Conservation (phyloP, 2,797 vertebrate species). For the Acanthurus tractus region DNA sequence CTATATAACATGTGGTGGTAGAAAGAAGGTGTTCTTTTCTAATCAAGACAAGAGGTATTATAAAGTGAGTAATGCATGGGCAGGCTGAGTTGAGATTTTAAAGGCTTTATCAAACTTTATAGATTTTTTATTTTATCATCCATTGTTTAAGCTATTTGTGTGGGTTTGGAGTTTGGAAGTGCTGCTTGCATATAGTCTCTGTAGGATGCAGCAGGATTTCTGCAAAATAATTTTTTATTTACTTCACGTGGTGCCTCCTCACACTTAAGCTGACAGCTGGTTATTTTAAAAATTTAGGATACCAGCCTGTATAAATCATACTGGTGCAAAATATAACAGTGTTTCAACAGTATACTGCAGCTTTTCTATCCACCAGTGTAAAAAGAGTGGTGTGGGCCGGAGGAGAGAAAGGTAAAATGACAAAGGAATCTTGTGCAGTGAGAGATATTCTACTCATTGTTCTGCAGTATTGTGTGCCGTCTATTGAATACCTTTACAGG, state of each 20-base stretch:
- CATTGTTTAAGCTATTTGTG: background rate
- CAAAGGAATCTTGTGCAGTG: background rate
- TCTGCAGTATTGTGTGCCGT: constrained; percentile 2
- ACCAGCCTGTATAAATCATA: background rate
- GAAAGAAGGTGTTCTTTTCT: background rate
- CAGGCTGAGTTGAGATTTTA: constrained; percentile 2
- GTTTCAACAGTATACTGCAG: background rate
- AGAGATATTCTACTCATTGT: background rate
- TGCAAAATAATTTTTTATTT: background rate
- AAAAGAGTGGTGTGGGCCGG: background rate
- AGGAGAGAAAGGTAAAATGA: background rate
- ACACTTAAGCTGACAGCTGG: background rate
- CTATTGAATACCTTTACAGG: constrained; percentile 8
- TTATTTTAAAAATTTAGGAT: background rate
- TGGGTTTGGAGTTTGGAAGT: background rate
- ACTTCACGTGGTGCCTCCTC: background rate
- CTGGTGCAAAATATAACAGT: background rate
- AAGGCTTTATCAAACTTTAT: background rate
- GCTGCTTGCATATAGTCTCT: background rate
- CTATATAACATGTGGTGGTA: background rate
- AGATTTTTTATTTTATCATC: background rate
- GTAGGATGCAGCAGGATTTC: background rate
- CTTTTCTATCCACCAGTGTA: background rate
- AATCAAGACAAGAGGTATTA: background rate
- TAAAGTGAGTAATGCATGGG: background rate